Evolutionary conservation across 1,140 invertebrate genomes (phyloP).

Genomic region (Triops longicaudatus): DNA sequence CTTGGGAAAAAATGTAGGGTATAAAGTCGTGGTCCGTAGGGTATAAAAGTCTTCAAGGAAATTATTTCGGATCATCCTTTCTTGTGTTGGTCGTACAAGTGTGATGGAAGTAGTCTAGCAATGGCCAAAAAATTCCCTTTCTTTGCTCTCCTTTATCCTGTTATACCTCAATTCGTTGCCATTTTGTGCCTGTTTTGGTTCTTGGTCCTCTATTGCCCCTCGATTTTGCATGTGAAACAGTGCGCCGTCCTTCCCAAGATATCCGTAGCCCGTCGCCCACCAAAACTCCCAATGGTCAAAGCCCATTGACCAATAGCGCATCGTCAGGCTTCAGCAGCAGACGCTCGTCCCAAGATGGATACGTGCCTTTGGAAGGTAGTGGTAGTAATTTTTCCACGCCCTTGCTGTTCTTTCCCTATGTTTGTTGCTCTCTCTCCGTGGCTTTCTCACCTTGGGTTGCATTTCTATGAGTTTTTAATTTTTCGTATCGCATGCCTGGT

Average conservation of each 20-base stretch:
- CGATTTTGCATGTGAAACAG: conserved; percentile 39
- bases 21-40: too few species aligned
- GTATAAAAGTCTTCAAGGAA: too few species aligned
- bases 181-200: conserved; percentile 18
- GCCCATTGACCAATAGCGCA: conserved; percentile 70
- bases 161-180: background rate
- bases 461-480: background rate
- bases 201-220: background rate
- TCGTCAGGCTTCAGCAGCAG: conserved; percentile 86
- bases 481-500: background rate
- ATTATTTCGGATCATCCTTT: background rate
- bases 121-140: background rate
- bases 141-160: background rate
- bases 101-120: conserved; percentile 25
- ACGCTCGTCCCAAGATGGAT: conserved; percentile 81
- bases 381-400: conserved; percentile 20
- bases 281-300: conserved; percentile 52
- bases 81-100: conserved; percentile 29
- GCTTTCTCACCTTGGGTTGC: conserved; percentile 18
- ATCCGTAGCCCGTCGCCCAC: conserved; percentile 70
- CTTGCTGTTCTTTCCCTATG: background rate
- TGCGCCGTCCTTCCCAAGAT: conserved; percentile 58
- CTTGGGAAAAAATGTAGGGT: background rate
- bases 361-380: conserved; percentile 61
- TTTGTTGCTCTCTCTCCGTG: background rate